phyloP scores from a whole-genome alignment of 2,797 vertebrate genomes.

The Synaphobranchus kaupii region DNA sequence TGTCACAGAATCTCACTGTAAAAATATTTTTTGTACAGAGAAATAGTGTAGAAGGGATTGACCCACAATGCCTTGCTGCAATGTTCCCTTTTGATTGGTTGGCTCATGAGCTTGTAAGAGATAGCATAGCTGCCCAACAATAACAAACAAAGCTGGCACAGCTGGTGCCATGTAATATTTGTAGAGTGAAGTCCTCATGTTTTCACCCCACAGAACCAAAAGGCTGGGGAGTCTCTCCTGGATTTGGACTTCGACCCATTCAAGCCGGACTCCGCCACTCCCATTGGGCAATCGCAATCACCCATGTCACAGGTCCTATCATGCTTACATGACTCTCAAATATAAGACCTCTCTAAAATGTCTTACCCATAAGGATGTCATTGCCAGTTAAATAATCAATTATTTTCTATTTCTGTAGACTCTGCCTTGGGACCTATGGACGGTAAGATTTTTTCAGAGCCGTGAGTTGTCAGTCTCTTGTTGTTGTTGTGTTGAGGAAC shows the following conservation, averaged over 20 bases:
- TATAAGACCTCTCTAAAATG: not conserved
- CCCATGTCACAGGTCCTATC: constrained; percentile 86
- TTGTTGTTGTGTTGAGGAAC: not conserved
- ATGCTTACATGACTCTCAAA: not conserved
- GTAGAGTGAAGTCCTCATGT: not conserved
- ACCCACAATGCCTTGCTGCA: not conserved
- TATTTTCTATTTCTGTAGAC: constrained; percentile 73
- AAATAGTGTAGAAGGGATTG: not conserved
- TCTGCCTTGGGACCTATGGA: constrained; percentile 95
- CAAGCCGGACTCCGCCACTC: constrained; percentile 77
- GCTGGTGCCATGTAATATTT: not conserved
- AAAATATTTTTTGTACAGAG: not conserved
- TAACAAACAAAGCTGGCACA: not conserved
- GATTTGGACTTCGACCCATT: constrained; percentile 96
- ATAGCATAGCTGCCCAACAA: not conserved
- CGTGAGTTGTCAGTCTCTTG: constrained; percentile 13
- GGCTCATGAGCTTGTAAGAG: not conserved
- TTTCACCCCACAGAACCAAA: constrained; percentile 70
- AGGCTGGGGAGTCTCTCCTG: constrained; percentile 85
- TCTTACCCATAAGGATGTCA: not conserved
- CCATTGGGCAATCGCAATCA: constrained; percentile 74
- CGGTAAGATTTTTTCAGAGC: constrained; percentile 74
- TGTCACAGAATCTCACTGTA: not conserved
- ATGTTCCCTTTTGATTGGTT: not conserved
- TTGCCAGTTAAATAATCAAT: not conserved